Evolutionary conservation across 1,140 invertebrate species (phyloP), one percentile per base, ranked within the genome.

Genomic region (Drosophila repletoides): DNA sequence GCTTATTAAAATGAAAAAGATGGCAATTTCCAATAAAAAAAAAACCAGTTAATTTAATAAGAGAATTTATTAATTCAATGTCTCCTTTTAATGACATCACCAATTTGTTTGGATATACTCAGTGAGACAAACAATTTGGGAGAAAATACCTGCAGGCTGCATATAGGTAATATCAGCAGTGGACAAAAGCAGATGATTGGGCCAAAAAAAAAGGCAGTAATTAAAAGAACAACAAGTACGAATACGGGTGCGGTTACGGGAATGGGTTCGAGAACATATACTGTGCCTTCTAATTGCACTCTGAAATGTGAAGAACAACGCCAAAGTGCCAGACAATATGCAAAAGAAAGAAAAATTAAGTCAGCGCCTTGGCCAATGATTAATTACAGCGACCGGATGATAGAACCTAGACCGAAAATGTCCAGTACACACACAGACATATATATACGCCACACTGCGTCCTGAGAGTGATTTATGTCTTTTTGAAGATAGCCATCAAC

Each of bases 401-500:
- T n/a, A n/a, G 36, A 49, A 51, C 46, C 72, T 65, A 64, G 55
- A 63, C 58, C 65, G n/a, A n/a, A 53, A 63, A 53, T 61, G 56
- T 61, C 56, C 36, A 43, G 34, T 19, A 36, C 55, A 59, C 43
- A 33, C 36, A 26, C 14, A 24, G 7, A 49, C 10, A 22, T 21
- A 41, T 14, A 52, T 21, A 52, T n/a, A 52, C 10, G 31, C 15
- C 63, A 7, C 3, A 36, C 12, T 58, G 43, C 15, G n/a, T 15
- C 49, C 17, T 36, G 38, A 3, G 63, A 69, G 73, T 83, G 77
- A 83, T 83, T 83, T 83, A 83, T 83, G 77, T 83, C 73, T 67
- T 83, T 83, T 83, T 83, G 84, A 83, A 83, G 77, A 83, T 83
- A 83, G 79, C 79, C 73, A 84, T 84, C 77, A 81, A 76, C 77